phyloP scores from a whole-genome alignment of 2,888 invertebrate genomes.

The Flabesymbios commensalis region DNA sequence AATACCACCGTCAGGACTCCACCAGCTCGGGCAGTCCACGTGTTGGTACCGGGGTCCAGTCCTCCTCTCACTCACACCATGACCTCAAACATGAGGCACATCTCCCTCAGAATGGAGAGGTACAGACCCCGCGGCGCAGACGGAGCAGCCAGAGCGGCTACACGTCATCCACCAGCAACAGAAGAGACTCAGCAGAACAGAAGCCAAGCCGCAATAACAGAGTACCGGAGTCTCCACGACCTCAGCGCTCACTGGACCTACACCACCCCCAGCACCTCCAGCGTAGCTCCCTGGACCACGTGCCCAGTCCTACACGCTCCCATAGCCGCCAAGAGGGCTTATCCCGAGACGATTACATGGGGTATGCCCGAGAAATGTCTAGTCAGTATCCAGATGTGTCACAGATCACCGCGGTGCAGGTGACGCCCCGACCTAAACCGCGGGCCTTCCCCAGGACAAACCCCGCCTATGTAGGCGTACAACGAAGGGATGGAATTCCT shows the following conservation, averaged over 20 bases:
- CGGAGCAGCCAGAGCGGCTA: no score
- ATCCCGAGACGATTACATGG: constrained; percentile 12
- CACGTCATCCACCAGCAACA: no score
- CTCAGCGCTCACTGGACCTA: constrained; percentile 24
- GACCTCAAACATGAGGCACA: no score
- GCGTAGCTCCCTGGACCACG: constrained; percentile 19
- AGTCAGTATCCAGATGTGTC: constrained; percentile 34
- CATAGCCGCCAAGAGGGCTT: constrained; percentile 19
- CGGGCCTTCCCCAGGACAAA: constrained; percentile 59
- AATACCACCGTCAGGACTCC: no score
- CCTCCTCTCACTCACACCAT: no score
- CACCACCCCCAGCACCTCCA: constrained; percentile 19
- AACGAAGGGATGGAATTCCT: constrained; percentile 40
- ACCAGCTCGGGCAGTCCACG: no score
- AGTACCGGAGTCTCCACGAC: constrained; percentile 22
- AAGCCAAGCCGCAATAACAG: no score
- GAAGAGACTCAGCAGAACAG: no score
- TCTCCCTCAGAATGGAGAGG: no score
- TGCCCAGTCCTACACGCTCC: neutral
- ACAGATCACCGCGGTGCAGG: constrained; percentile 38
- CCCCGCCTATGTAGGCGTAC: constrained; percentile 56
- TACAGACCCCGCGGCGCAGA: no score
- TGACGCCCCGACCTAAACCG: constrained; percentile 47
- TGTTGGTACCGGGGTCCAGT: no score
- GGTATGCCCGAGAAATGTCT: constrained; percentile 23